Percentiles rank a stretch among this genome's conserved stretches.
Evolutionary conservation across 2,888 invertebrate species (phyloP).

Genomic region (Caenorhabditis sulstoni): DNA sequence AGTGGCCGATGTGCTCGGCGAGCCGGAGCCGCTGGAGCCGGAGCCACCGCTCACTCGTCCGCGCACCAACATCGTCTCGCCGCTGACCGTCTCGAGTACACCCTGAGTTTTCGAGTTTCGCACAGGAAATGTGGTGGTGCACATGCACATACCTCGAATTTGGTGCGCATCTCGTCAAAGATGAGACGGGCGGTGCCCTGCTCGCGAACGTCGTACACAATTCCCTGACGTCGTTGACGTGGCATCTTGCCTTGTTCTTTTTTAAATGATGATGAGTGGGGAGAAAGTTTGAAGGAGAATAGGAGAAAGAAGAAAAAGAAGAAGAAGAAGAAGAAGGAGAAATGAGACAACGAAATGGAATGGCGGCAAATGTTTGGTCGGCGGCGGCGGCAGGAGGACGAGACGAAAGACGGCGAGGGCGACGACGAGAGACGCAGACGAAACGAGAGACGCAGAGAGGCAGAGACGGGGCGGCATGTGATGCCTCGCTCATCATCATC

Average conservation of each 20-base stretch:
- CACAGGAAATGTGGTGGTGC: too few relatives aligned
- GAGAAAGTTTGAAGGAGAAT: conserved; percentile 28
- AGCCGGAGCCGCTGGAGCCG: conserved; percentile 21
- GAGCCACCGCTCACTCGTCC: conserved; percentile 26
- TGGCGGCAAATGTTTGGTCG: conserved; percentile 50
- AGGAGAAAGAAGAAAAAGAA: too few relatives aligned
- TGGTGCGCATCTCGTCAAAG: conserved; percentile 50
- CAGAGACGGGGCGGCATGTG: conserved; percentile 40
- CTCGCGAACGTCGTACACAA: conserved; percentile 55
- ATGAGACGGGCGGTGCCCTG: conserved; percentile 56
- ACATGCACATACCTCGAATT: conserved; percentile 55
- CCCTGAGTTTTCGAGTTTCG: conserved; percentile 38
- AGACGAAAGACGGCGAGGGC: too few relatives aligned
- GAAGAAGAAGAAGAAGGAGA: too few relatives aligned
- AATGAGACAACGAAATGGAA: conserved; percentile 20
- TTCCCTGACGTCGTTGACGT: conserved; percentile 58
- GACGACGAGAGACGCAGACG: conserved; percentile 13
- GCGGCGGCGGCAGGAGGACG: conserved; percentile 6
- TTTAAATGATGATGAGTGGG: conserved; percentile 33
- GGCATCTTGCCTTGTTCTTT: too few relatives aligned
- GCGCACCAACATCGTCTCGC: conserved; percentile 56
- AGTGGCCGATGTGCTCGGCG: conserved; percentile 24
- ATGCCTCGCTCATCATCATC: conserved; percentile 24
- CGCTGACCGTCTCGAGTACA: conserved; percentile 52
- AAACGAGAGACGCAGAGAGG: background rate